Percentiles rank a stretch among this genome's conserved stretches.
These are phyloP conservation scores for Marcusenius ussheri DNA, from an alignment of 2,113 vertebrate species.

Conservation along the genomic window DNA sequence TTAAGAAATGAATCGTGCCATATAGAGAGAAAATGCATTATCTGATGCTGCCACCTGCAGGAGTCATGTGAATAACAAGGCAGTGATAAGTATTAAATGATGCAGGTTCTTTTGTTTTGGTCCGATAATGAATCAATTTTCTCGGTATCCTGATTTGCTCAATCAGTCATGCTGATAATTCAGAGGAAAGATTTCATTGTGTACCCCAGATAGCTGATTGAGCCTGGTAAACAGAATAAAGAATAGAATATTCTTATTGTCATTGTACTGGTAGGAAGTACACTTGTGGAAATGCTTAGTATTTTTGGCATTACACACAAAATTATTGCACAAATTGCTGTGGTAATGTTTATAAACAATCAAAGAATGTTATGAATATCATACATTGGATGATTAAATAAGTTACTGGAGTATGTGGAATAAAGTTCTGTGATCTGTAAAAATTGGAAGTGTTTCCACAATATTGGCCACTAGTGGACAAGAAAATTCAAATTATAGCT, in stretches of 20 bases:
- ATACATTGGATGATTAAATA: too few species aligned
- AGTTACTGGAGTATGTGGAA: too few species aligned
- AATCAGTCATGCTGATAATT: background rate
- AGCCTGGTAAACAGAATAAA: background rate
- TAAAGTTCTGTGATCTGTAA: too few species aligned
- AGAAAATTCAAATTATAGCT: background rate
- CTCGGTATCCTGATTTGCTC: background rate
- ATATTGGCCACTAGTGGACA: background rate
- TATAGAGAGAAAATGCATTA: background rate
- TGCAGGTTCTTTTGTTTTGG: background rate
- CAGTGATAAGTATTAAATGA: background rate
- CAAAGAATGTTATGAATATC: too few species aligned
- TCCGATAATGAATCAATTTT: background rate
- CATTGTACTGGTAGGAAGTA: background rate
- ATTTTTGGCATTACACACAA: too few species aligned
- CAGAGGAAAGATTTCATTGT: background rate
- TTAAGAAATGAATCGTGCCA: background rate
- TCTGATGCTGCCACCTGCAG: conserved; percentile 11
- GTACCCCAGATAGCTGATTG: background rate
- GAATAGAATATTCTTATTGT: background rate
- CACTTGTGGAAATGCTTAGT: too few species aligned
- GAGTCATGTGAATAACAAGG: background rate
- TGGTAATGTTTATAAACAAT: too few species aligned
- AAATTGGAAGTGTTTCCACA: too few species aligned
- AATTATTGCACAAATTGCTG: too few species aligned